These are phyloP conservation scores for Pterocles gutturalis DNA, from an alignment of 2,113 vertebrate species.

Conservation along the genomic window DNA sequence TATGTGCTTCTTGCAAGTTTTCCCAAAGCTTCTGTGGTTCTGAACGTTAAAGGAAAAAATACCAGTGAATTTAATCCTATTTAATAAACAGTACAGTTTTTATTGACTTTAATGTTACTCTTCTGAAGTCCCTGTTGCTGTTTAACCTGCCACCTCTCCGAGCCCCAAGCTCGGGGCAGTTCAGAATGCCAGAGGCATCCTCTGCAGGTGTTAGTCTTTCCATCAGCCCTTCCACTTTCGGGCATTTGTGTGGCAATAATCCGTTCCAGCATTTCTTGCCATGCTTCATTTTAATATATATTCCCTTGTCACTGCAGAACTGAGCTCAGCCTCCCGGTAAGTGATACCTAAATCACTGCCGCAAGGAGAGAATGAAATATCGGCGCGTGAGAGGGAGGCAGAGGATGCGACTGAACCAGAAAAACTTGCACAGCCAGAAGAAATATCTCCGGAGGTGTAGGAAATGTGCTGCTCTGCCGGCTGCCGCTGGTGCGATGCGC, in stretches of 20 bases:
- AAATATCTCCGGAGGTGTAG: neutral
- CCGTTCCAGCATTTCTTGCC: neutral
- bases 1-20: neutral
- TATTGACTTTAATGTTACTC: neutral
- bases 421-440: neutral
- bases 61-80: neutral
- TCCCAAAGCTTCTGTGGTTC: neutral
- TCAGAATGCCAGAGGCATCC: neutral
- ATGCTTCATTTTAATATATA: slow-evolving; percentile 51
- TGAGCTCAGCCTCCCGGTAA: slow-evolving; percentile 17
- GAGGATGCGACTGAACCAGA: neutral
- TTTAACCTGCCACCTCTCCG: neutral
- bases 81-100: neutral
- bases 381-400: neutral
- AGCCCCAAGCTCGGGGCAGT: neutral
- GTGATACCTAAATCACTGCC: slow-evolving; percentile 29
- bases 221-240: neutral
- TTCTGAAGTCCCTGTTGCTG: neutral
- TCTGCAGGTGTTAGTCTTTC: neutral
- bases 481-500: rapidly evolving
- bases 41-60: neutral
- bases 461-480: neutral
- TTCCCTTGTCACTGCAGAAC: slow-evolving; percentile 3
- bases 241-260: neutral
- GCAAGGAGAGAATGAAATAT: neutral